These are phyloP conservation scores for Drosophila longiperda DNA, from an alignment of 2,888 invertebrate species.

Conservation along the genomic window DNA sequence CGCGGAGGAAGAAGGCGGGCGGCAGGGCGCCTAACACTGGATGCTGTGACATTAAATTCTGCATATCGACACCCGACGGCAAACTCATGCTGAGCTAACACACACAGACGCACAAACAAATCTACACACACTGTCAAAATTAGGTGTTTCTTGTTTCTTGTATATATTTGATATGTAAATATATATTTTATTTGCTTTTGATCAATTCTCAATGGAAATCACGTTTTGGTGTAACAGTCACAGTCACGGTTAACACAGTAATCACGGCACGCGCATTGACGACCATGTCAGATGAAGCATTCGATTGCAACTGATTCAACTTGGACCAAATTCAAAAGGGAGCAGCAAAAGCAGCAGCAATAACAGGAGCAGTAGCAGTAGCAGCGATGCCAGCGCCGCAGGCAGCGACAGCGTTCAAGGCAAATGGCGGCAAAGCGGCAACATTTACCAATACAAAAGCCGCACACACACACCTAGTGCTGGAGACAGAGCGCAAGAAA, in stretches of 20 bases:
- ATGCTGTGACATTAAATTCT: conserved; percentile 93
- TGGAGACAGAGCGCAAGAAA: not conserved
- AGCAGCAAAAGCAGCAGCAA: conserved; percentile 28
- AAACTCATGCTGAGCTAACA: conserved; percentile 88
- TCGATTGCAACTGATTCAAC: conserved; percentile 85
- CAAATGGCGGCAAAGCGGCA: conserved; percentile 78
- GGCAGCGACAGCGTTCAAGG: conserved; percentile 48
- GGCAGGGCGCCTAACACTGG: conserved; percentile 93
- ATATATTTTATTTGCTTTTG: conserved; percentile 29
- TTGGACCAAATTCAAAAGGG: conserved; percentile 64
- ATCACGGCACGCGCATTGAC: conserved; percentile 63
- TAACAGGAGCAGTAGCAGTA: conserved; percentile 38
- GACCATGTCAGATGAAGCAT: conserved; percentile 83
- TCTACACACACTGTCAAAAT: conserved; percentile 15
- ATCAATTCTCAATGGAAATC: conserved; percentile 1
- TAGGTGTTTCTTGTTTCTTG: conserved; percentile 20
- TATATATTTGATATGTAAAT: conserved; percentile 26
- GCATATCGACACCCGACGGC: conserved; percentile 94
- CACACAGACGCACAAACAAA: conserved; percentile 19
- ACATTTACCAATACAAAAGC: conserved; percentile 81
- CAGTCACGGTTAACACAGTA: not conserved
- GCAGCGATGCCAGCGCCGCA: conserved; percentile 35
- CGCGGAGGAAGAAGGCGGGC: conserved; percentile 94
- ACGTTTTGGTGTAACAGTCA: conserved; percentile 12
- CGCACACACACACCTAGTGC: conserved; percentile 24